A percentile compares a stretch with the other conserved stretches of the same genome.
Evolutionary conservation across 1,140 invertebrate species (phyloP).

Genomic region (Paramacrobiotus metropolitanus): DNA sequence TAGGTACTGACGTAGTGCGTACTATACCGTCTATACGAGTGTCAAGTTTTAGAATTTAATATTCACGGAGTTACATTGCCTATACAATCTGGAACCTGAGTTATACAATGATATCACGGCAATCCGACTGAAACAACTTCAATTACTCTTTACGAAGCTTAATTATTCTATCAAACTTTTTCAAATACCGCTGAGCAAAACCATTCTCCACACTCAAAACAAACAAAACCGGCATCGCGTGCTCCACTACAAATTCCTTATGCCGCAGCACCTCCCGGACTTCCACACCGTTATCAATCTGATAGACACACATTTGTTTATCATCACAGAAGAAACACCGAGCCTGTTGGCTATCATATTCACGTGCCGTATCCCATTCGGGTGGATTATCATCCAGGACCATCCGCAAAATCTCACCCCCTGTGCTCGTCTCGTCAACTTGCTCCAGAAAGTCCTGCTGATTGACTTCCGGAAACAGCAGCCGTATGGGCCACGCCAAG

Average conservation of each 20-base stretch:
- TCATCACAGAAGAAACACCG: constrained; percentile 1
- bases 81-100: not conserved
- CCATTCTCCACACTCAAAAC: not conserved
- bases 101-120: not conserved
- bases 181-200: not conserved
- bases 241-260: not conserved
- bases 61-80: no score
- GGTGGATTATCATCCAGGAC: constrained; percentile 14
- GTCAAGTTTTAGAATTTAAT: no score
- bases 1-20: no score
- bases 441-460: constrained; percentile 26
- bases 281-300: not conserved
- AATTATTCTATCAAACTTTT: not conserved
- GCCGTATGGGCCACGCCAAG: constrained; percentile 52
- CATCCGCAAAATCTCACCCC: constrained; percentile 12
- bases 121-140: not conserved
- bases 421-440: constrained; percentile 11
- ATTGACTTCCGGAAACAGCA: constrained; percentile 50
- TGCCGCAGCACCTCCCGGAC: not conserved
- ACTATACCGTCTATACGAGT: no score
- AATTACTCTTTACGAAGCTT: not conserved
- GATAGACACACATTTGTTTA: not conserved
- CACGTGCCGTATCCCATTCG: constrained; percentile 12
- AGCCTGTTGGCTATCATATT: not conserved
- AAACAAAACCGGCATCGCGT: not conserved